phyloP scores from a whole-genome alignment of 2,113 vertebrate genomes.

The Phasianus colchicus region DNA sequence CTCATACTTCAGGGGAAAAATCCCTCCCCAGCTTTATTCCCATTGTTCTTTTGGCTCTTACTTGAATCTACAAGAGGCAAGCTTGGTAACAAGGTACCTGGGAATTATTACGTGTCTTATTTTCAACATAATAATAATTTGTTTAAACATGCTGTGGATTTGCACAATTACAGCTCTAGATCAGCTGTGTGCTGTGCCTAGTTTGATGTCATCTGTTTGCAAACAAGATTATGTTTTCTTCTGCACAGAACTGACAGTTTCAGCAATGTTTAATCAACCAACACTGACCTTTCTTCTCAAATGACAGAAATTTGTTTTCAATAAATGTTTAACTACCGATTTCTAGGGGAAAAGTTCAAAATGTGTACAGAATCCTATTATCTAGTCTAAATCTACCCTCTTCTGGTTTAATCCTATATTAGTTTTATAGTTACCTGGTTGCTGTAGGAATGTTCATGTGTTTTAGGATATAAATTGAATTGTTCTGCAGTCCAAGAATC shows the following conservation, averaged over 20 bases:
- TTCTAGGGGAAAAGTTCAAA: constrained; percentile 42
- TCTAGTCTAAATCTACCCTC: too few species aligned
- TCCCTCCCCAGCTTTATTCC: not conserved
- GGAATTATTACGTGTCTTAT: not conserved
- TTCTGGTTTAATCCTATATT: not conserved
- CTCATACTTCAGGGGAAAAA: not conserved
- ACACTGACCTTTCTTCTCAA: constrained; percentile 63
- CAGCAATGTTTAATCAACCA: constrained; percentile 37
- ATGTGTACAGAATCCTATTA: not conserved
- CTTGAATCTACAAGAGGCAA: not conserved
- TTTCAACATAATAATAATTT: not conserved
- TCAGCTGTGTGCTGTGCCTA: not conserved
- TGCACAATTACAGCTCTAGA: not conserved
- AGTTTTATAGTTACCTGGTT: not conserved
- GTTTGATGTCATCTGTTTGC: not conserved
- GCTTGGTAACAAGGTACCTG: not conserved
- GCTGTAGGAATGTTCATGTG: not conserved
- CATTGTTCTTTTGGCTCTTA: not conserved
- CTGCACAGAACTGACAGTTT: not conserved
- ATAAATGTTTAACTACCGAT: constrained; percentile 77
- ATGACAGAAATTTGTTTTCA: constrained; percentile 47
- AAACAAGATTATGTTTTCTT: constrained; percentile 23
- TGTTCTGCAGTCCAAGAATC: not conserved
- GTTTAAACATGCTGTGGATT: not conserved
- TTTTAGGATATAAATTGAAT: not conserved